Conservation (phyloP, 2,797 vertebrate species). For the Poecilia gillii region DNA sequence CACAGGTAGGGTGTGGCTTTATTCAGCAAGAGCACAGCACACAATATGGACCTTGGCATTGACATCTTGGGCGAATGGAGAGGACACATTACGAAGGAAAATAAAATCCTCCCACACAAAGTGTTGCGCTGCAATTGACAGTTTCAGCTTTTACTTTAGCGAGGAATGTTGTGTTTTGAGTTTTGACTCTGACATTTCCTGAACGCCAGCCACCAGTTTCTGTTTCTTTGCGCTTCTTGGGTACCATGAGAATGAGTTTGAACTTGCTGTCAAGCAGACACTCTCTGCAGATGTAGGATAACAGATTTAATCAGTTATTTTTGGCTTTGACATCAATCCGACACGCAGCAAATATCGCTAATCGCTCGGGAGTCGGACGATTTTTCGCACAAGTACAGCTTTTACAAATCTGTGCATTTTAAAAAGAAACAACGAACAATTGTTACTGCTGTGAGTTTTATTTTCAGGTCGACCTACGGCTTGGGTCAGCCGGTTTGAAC, state of each 20-base stretch:
- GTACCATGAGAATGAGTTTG: background rate
- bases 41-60: conserved; percentile 77
- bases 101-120: conserved; percentile 17
- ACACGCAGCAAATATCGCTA: too few relatives aligned
- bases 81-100: conserved; percentile 2
- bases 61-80: conserved; percentile 26
- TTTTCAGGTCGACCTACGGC: background rate
- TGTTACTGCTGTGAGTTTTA: background rate
- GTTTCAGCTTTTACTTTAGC: background rate
- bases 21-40: conserved; percentile 45
- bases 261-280: background rate
- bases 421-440: background rate
- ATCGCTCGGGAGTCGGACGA: background rate
- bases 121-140: background rate
- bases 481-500: background rate
- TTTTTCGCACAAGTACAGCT: background rate
- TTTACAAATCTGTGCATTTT: background rate
- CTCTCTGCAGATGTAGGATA: background rate
- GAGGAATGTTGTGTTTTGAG: background rate
- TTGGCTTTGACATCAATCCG: background rate
- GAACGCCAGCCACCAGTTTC: background rate
- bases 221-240: background rate
- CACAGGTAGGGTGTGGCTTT: conserved; percentile 73
- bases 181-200: background rate
- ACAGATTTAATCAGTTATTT: background rate